A percentile compares a stretch with the other conserved stretches of the same genome.
Conservation (phyloP, 2,113 vertebrate species). For the Amphilophus citrinellus region DNA sequence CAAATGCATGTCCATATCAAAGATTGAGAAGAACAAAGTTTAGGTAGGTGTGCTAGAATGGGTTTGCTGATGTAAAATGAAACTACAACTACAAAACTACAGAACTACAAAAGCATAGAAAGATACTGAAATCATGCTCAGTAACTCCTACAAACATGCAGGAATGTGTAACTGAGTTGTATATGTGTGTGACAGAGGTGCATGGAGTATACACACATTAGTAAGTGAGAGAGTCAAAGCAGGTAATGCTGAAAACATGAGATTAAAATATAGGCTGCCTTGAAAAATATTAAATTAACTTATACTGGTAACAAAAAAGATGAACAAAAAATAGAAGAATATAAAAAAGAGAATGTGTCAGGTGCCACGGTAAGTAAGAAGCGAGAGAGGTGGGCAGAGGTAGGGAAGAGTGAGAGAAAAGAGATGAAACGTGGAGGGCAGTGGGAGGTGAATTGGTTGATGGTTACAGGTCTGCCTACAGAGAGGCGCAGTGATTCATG, state of each 20-base stretch:
- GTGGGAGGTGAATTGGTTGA: constrained; percentile 32
- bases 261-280: background rate
- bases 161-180: too few relatives aligned
- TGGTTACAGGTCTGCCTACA: constrained; percentile 68
- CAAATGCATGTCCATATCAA: too few relatives aligned
- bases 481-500: constrained; percentile 81
- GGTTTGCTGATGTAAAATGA: too few relatives aligned
- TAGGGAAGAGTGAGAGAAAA: background rate
- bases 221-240: background rate
- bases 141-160: too few relatives aligned
- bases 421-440: constrained; percentile 11
- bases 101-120: too few relatives aligned
- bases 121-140: too few relatives aligned
- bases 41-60: too few relatives aligned
- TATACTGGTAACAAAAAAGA: background rate
- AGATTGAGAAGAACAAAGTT: too few relatives aligned
- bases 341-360: background rate
- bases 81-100: too few relatives aligned
- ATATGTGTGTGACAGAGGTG: background rate
- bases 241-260: background rate
- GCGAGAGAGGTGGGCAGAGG: background rate
- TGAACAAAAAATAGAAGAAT: background rate
- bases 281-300: background rate
- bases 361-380: constrained; percentile 15
- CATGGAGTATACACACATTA: background rate